Evolutionary conservation across 1,140 invertebrate genomes (phyloP), one percentile per base, ranked within the genome.

Genomic region (Stegodyphus dumicola): DNA sequence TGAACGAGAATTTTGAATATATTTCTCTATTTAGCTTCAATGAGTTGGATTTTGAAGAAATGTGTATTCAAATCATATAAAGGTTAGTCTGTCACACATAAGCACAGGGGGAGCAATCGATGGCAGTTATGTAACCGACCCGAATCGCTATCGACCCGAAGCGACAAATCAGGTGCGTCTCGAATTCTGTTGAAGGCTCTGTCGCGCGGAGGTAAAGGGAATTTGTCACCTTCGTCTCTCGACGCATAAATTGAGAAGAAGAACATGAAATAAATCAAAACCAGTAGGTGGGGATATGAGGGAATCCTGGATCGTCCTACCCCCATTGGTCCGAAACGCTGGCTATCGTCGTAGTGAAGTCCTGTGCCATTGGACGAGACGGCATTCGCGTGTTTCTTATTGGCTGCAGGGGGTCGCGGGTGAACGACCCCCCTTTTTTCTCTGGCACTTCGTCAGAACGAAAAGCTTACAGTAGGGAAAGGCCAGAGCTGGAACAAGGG

Each of bases 161-260:
- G 1, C 33, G 33, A 33, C 33, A 33, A 33, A 33, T 33, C 33
- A 33, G 33, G 33, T 33, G 33, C 33, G 33, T 33, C 33, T 33
- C 33, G 33, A 33, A 33, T 33, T 33, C 33, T 33, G 33, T 33
- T 33, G 33, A 33, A 33, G 33, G 33, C 33, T 33, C 33, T 33
- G 33, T 33, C 33, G 33, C 33, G 33, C 33, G 15, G 56, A 7
- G 65, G 9, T 17, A 6, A 17, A 75, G 54, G 60, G 70, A 77
- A 85, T 85, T 67, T 85, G 81, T 85, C 81, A 85, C 81, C 81
- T 85, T 85, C 81, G 54, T 48, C 18, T 83, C 60, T 54, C 48
- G 70, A 51, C 64, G 81, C 81, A 85, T 85, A 85, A 85, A 69
- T 77, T 76, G 65, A 71, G 33, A 49, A 66, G 48, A 75, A 49